These are phyloP conservation scores for Zosterops lateralis DNA, from an alignment of 2,113 vertebrate genomes.

Conservation along the genomic window DNA sequence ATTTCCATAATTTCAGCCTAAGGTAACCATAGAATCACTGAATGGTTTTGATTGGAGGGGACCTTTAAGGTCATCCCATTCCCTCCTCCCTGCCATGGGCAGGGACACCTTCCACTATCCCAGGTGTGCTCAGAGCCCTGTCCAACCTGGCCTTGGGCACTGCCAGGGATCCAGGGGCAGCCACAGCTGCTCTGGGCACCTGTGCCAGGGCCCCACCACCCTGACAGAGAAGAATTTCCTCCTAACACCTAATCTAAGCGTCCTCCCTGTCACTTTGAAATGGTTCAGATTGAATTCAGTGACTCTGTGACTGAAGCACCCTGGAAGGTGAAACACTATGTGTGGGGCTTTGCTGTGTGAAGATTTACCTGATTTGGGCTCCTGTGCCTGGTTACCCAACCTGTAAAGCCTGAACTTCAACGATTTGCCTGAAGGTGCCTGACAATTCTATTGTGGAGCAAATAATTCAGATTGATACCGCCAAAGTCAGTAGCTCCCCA, in stretches of 20 bases:
- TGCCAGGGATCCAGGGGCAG: neutral
- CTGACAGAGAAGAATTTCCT: neutral
- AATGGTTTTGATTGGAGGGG: neutral
- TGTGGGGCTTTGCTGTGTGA: neutral
- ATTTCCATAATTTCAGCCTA: neutral
- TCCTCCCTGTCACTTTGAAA: neutral
- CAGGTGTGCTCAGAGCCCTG: neutral
- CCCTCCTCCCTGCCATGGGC: neutral
- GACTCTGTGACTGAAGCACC: neutral
- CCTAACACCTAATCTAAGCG: neutral
- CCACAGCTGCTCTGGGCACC: neutral
- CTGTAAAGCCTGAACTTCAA: neutral
- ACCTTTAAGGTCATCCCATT: neutral
- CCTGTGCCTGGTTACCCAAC: neutral
- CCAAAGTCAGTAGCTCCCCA: neutral
- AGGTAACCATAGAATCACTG: neutral
- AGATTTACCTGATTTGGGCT: neutral
- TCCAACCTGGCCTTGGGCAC: neutral
- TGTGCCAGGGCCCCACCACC: neutral
- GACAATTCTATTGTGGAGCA: neutral
- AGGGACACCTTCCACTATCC: neutral
- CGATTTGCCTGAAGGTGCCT: neutral
- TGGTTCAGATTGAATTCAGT: neutral
- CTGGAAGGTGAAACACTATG: neutral
- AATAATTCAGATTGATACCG: neutral